Percentiles rank a stretch among this genome's conserved stretches.
Conservation (phyloP, 1,140 invertebrate genomes). For the Cephus cinctus region DNA sequence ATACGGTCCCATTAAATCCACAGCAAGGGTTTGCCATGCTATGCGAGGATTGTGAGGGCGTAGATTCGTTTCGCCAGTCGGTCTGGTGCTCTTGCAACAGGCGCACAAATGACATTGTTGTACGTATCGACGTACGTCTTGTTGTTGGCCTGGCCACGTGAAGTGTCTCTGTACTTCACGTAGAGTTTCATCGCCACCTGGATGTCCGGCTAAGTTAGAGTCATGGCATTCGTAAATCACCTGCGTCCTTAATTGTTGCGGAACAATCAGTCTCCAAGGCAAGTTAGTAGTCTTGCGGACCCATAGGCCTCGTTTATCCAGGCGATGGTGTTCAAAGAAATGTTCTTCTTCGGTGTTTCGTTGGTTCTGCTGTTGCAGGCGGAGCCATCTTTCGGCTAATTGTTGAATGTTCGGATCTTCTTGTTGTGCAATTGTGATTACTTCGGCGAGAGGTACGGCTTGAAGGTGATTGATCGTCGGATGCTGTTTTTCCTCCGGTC, state of each 20-base stretch:
- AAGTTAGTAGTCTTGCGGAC: neutral
- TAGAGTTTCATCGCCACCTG: constrained; percentile 20
- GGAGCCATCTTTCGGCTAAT: neutral
- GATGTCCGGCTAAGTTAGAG: constrained; percentile 18
- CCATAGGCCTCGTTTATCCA: neutral
- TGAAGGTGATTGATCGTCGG: neutral
- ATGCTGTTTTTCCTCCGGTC: no score
- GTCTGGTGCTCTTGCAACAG: neutral
- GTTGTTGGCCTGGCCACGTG: constrained; percentile 16
- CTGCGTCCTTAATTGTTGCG: neutral
- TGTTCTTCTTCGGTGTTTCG: neutral
- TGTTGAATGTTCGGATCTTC: neutral
- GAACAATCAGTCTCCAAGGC: constrained; percentile 13
- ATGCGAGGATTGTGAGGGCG: constrained; percentile 10
- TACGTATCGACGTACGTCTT: constrained; percentile 13
- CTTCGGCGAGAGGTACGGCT: neutral
- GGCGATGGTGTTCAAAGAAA: neutral
- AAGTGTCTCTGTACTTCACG: constrained; percentile 13
- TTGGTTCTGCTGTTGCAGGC: neutral
- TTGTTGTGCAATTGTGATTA: constrained; percentile 5
- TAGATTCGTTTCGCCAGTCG: neutral
- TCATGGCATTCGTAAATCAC: constrained; percentile 22
- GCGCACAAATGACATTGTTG: constrained; percentile 11
- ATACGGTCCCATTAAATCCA: constrained; percentile 47
- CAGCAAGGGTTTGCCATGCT: constrained; percentile 38